phyloP scores from a whole-genome alignment of 2,888 invertebrate genomes.

The Carterocephalus palaemon region DNA sequence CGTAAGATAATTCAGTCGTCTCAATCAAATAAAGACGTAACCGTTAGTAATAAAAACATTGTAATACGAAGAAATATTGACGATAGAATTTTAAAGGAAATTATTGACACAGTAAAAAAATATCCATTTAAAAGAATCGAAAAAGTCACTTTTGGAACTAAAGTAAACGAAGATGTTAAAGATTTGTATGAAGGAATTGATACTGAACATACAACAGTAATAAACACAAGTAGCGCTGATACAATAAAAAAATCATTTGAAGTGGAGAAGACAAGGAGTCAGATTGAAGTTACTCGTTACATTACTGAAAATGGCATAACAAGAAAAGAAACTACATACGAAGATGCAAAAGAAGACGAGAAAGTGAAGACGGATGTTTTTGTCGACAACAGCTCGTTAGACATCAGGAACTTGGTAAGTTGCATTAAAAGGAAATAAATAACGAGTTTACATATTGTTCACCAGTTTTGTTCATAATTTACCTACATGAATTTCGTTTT shows the following conservation, averaged over 20 bases:
- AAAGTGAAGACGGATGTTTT: constrained; percentile 73
- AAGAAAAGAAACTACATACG: constrained; percentile 71
- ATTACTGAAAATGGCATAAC: constrained; percentile 72
- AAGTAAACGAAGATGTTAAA: constrained; percentile 80
- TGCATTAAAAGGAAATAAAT: not conserved
- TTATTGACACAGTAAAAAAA: constrained; percentile 72
- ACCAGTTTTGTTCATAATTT: not conserved
- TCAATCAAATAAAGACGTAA: constrained; percentile 64
- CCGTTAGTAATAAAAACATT: constrained; percentile 69
- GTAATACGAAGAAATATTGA: constrained; percentile 71
- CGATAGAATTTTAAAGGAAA: constrained; percentile 67
- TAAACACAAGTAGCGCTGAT: constrained; percentile 58
- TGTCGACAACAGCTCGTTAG: constrained; percentile 73
- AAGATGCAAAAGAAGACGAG: constrained; percentile 74
- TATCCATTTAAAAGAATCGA: constrained; percentile 73
- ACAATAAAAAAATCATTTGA: constrained; percentile 68
- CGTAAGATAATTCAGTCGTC: constrained; percentile 70
- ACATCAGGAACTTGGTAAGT: constrained; percentile 77
- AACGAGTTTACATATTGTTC: not conserved
- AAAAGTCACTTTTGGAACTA: constrained; percentile 76
- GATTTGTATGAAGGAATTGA: constrained; percentile 72
- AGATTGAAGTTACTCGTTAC: constrained; percentile 73
- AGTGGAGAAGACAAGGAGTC: constrained; percentile 69
- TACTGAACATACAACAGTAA: constrained; percentile 60
- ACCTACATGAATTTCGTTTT: constrained; percentile 30